Evolutionary conservation across 2,888 invertebrate genomes (phyloP).

Genomic region (Cryptocheilus praepositus): DNA sequence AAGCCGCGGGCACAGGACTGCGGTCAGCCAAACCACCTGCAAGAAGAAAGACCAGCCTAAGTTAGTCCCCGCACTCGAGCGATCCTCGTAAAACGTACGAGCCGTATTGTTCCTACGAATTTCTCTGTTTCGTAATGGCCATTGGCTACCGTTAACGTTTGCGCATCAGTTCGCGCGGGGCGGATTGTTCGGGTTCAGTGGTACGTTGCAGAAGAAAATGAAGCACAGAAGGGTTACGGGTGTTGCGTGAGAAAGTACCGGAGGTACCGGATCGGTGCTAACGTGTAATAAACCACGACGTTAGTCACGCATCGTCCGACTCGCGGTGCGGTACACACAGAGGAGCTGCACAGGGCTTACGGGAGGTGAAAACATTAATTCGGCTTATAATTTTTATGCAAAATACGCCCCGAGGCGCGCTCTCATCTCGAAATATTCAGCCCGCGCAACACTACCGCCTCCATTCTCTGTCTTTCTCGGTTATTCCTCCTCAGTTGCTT

Average conservation of each 20-base stretch:
- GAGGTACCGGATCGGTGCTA: constrained; percentile 42
- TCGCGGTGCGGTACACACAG: constrained; percentile 70
- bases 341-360: constrained; percentile 34
- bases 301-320: constrained; percentile 82
- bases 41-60: constrained; percentile 58
- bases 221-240: constrained; percentile 13
- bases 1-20: constrained; percentile 75
- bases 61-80: no score
- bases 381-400: constrained; percentile 63
- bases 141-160: no score
- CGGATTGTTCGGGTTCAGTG: no score
- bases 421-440: constrained; percentile 17
- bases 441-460: neutral
- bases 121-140: no score
- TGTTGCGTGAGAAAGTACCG: constrained; percentile 44
- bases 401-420: constrained; percentile 56
- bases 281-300: constrained; percentile 75
- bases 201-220: neutral
- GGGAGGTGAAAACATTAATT: constrained; percentile 60
- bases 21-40: constrained; percentile 80
- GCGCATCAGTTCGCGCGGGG: no score
- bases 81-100: no score
- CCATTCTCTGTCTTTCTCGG: constrained; percentile 9
- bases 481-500: constrained; percentile 18
- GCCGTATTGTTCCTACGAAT: no score